These are phyloP conservation scores for Volucella zonaria DNA, from an alignment of 2,888 invertebrate genomes.

Conservation along the genomic window DNA sequence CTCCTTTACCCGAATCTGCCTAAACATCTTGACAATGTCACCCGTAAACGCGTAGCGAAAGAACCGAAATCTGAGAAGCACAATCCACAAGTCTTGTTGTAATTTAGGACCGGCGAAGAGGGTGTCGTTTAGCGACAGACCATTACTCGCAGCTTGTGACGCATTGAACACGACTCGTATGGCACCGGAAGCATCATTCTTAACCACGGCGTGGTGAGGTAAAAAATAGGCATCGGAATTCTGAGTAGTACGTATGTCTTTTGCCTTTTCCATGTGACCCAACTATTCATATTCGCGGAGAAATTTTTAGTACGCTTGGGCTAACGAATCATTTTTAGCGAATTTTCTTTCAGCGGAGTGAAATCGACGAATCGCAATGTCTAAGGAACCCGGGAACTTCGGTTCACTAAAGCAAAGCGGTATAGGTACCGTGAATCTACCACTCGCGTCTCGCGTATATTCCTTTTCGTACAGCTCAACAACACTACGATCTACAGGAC, in stretches of 20 bases:
- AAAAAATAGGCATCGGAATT: conserved; percentile 6
- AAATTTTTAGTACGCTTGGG: not conserved
- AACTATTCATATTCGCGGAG: conserved; percentile 8
- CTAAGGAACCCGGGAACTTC: too few relatives aligned
- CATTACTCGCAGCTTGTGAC: conserved; percentile 16
- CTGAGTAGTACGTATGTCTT: not conserved
- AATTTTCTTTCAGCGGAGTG: too few relatives aligned
- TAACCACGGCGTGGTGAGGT: conserved; percentile 1
- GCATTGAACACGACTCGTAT: too few relatives aligned
- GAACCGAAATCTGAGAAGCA: conserved; percentile 14
- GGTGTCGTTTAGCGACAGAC: conserved; percentile 17
- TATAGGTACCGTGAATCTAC: not conserved
- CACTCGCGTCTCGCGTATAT: conserved; percentile 1
- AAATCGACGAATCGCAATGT: too few relatives aligned
- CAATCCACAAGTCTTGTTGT: conserved; percentile 2
- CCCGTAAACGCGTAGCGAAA: not conserved
- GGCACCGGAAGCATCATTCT: conserved; percentile 13
- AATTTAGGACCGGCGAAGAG: conserved; percentile 7
- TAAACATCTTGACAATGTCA: conserved; percentile 14
- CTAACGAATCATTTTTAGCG: too few relatives aligned
- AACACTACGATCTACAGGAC: not conserved
- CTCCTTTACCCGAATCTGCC: too few relatives aligned
- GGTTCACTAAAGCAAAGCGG: too few relatives aligned
- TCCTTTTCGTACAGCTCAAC: conserved; percentile 1
- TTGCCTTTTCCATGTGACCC: conserved; percentile 21